These are phyloP conservation scores for Rhinichthys osculus DNA, from an alignment of 2,797 vertebrate species.

Conservation along the genomic window DNA sequence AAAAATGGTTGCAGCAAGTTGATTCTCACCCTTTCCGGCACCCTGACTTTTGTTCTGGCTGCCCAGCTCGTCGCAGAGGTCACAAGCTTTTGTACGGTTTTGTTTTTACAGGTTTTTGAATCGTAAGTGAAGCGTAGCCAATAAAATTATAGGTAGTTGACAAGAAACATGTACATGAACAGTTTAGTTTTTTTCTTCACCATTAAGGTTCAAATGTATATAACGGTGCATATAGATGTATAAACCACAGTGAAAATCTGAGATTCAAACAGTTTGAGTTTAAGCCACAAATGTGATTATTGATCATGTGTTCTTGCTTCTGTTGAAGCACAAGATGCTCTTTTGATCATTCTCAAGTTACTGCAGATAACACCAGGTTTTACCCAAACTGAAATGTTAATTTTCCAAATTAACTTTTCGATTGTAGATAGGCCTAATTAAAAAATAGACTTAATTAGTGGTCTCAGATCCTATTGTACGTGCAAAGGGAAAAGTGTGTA, in stretches of 20 bases:
- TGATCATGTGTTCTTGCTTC: slow-evolving; percentile 8
- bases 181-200: background rate
- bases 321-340: background rate
- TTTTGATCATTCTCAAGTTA: background rate
- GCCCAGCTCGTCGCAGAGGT: slow-evolving; percentile 43
- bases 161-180: background rate
- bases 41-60: slow-evolving; percentile 59
- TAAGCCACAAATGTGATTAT: background rate
- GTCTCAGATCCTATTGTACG: background rate
- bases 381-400: background rate
- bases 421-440: too few species aligned
- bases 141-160: background rate
- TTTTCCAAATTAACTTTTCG: background rate
- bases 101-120: slow-evolving; percentile 65
- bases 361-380: background rate
- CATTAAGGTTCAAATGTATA: background rate
- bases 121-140: slow-evolving; percentile 4
- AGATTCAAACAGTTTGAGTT: background rate
- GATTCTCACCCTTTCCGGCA: slow-evolving; percentile 68
- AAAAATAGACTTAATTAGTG: background rate
- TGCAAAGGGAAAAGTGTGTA: background rate
- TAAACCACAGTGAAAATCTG: background rate
- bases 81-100: slow-evolving; percentile 54
- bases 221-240: background rate
- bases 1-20: slow-evolving; percentile 44